These are phyloP conservation scores for Addax nasomaculatus DNA, from an alignment of 2,113 vertebrate genomes.

Conservation along the genomic window DNA sequence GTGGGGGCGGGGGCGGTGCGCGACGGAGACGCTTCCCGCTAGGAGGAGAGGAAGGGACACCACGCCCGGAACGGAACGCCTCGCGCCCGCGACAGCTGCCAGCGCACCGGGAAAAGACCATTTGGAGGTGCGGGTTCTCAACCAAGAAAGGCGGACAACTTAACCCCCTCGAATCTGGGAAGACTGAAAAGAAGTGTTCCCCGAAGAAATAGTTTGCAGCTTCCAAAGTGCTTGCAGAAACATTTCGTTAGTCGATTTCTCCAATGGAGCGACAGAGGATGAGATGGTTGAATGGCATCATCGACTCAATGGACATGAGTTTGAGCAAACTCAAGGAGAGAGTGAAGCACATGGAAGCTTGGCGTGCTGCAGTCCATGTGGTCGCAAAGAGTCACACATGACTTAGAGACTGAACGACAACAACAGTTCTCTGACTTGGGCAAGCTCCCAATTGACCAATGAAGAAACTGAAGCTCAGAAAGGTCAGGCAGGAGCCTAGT, in stretches of 20 bases:
- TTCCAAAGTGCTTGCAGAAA: not conserved
- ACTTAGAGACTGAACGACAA: not conserved
- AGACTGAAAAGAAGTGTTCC: not conserved
- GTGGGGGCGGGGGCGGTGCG: not conserved
- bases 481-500: not conserved
- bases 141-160: not conserved
- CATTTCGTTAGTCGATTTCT: not conserved
- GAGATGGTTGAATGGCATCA: not conserved
- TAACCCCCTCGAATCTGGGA: not conserved
- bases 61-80: fast-evolving
- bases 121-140: fast-evolving
- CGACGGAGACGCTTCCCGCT: fast-evolving
- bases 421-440: not conserved
- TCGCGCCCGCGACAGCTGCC: not conserved
- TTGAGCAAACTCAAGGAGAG: not conserved
- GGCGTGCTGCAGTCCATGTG: not conserved
- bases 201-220: not conserved
- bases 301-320: not conserved
- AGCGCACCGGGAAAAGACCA: not conserved
- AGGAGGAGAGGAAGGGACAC: too few species aligned
- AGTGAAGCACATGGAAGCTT: not conserved
- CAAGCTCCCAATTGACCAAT: not conserved
- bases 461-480: not conserved
- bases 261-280: not conserved
- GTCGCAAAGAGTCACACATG: not conserved